Conservation (phyloP, 2,797 vertebrate genomes). For the Alexandromys oeconomus region DNA sequence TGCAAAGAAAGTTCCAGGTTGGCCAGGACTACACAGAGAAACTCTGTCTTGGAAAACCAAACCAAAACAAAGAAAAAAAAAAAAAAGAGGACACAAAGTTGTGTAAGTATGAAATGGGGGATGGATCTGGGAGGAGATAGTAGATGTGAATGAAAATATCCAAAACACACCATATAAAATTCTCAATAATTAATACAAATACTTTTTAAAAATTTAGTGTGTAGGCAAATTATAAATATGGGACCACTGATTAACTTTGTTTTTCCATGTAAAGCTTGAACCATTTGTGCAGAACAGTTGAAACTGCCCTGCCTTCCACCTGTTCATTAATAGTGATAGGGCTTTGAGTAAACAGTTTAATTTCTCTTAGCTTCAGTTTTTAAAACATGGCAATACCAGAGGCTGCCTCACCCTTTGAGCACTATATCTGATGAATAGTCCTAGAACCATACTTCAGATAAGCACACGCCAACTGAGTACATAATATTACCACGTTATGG, state of each 20-base stretch:
- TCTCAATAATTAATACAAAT: neutral
- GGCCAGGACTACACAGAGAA: neutral
- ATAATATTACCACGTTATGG: neutral
- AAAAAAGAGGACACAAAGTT: neutral
- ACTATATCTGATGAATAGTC: neutral
- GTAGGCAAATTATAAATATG: neutral
- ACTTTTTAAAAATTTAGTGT: neutral
- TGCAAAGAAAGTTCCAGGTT: neutral
- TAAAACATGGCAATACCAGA: neutral
- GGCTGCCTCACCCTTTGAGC: neutral
- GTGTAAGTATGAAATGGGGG: too few relatives aligned
- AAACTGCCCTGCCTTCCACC: neutral
- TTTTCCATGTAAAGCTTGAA: neutral
- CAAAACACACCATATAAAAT: neutral
- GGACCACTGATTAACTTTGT: neutral
- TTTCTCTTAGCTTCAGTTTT: neutral
- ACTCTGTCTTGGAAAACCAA: neutral
- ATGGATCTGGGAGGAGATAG: neutral
- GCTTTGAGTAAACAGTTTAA: neutral
- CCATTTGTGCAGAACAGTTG: neutral
- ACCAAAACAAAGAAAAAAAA: neutral
- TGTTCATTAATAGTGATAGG: neutral
- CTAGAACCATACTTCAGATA: neutral
- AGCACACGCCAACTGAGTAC: neutral
- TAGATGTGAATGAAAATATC: neutral